Evolutionary conservation across 2,888 invertebrate species (phyloP).

Genomic region (Xestoiulus laeticollis): DNA sequence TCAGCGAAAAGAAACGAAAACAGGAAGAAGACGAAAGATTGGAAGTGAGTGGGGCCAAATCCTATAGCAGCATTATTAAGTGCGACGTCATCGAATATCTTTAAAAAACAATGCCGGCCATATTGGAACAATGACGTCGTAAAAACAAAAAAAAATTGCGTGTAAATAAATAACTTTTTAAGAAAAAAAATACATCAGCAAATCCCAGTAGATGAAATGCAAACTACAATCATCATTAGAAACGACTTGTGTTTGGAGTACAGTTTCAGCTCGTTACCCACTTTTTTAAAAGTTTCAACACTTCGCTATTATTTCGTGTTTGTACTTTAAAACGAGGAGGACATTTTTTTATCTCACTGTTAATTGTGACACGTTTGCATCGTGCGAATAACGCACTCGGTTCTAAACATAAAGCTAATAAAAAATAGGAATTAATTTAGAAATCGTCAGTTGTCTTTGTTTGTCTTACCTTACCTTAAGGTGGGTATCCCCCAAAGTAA

Average conservation of each 20-base stretch:
- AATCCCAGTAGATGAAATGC: neutral
- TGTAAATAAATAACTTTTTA: constrained; percentile 36
- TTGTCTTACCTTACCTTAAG: neutral
- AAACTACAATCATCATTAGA: constrained; percentile 31
- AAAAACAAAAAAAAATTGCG: neutral
- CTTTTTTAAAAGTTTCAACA: constrained; percentile 3
- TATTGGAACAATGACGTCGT: neutral
- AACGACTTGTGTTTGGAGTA: constrained; percentile 6
- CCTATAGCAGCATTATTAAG: constrained; percentile 51
- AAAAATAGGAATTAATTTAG: constrained; percentile 10
- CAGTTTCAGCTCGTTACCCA: constrained; percentile 25
- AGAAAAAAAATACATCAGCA: neutral
- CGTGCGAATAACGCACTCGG: neutral
- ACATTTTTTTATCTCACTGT: constrained; percentile 25
- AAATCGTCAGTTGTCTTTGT: neutral
- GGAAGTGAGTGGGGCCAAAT: constrained; percentile 44
- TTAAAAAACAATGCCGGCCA: neutral
- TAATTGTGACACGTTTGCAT: constrained; percentile 1
- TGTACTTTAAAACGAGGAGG: neutral
- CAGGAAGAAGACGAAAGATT: neutral
- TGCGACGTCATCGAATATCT: constrained; percentile 55
- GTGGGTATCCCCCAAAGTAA: too few species aligned
- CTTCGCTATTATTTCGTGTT: constrained; percentile 24
- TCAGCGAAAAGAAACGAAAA: constrained; percentile 49
- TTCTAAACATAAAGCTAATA: neutral